Conservation (phyloP, 2,797 vertebrate species). For the Alca torda region DNA sequence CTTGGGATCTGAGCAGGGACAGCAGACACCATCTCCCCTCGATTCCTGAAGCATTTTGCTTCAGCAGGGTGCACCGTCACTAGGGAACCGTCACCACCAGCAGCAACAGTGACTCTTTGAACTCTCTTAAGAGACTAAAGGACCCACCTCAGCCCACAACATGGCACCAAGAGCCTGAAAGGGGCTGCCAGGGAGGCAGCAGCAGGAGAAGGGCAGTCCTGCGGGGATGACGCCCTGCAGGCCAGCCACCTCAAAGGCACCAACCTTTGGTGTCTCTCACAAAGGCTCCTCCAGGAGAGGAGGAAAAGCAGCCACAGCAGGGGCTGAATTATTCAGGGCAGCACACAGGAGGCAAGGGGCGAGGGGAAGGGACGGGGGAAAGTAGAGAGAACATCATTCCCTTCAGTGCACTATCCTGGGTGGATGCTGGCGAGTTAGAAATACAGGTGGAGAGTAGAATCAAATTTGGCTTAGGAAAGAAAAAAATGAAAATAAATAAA, state of each 20-base stretch:
- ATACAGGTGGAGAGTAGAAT: not conserved
- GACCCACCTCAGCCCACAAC: not conserved
- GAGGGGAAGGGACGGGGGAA: rapidly evolving
- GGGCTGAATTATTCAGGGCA: not conserved
- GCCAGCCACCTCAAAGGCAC: not conserved
- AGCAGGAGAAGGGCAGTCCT: not conserved
- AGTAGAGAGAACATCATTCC: not conserved
- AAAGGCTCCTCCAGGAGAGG: not conserved
- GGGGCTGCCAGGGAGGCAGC: not conserved
- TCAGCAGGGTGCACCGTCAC: not conserved
- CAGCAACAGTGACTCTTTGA: not conserved
- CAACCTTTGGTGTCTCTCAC: not conserved
- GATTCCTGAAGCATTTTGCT: not conserved
- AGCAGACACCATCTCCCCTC: not conserved
- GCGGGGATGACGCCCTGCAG: not conserved
- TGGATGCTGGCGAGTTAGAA: not conserved
- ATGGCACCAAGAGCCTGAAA: not conserved
- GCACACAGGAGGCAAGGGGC: rapidly evolving
- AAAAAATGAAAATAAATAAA: not conserved
- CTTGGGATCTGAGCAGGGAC: not conserved
- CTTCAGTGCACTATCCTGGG: not conserved
- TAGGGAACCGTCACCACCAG: not conserved
- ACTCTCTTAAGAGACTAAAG: not conserved
- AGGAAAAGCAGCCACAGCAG: not conserved
- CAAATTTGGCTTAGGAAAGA: not conserved